Base-by-base conservation (phyloP, 2,888 invertebrate species). In the Dynastes tityus region DNA sequence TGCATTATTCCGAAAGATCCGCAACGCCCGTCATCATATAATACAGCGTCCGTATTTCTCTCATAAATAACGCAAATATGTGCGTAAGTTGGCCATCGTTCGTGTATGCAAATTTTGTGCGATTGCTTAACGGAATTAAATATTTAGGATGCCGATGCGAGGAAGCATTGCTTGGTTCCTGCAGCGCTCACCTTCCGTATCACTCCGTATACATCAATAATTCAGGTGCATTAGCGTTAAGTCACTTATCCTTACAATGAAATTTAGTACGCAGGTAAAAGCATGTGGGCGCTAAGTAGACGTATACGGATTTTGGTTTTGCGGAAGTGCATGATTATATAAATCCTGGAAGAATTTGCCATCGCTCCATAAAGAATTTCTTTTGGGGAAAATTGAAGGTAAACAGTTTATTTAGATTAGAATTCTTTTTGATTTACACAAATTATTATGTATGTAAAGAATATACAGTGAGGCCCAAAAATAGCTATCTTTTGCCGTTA, bases 21-120 rank as follows among this genome's bases (percentile, higher is more conserved):
- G 53, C 64, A 29, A 32, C n/a, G 11, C 55, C 22, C 67, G 11
- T 70, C 53, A 27, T 27, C 32, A 22, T 29, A 16, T 29, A 16
- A 45, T 51, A 11, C 29, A 16, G 29, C 51, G 51, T 40, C 16
- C 16, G 49, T 32, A 32, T 29, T 32, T 32, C 27, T 70, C 71
- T 71, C 71, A 37, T 71, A 71, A 71, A 71, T 71, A 71, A 71
- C 71, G 71, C 71, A 71, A 71, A 71, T 71, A 71, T 71, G 71
- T 71, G 71, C 71, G 55, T 71, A 71, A 71, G 37, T 58, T 71
- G 71, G 49, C 58, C 58, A 22, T 58, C 70, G 45, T 53, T 32
- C 71, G 71, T 71, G 13, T 53, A 71, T 71, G 71, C 71, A 71
- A 71, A 71, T 71, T 37, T 32, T 16, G 53, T 53, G 37, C 71